These are phyloP conservation scores for Pangasius sanitwongsei DNA, from an alignment of 2,797 vertebrate species.

Conservation along the genomic window DNA sequence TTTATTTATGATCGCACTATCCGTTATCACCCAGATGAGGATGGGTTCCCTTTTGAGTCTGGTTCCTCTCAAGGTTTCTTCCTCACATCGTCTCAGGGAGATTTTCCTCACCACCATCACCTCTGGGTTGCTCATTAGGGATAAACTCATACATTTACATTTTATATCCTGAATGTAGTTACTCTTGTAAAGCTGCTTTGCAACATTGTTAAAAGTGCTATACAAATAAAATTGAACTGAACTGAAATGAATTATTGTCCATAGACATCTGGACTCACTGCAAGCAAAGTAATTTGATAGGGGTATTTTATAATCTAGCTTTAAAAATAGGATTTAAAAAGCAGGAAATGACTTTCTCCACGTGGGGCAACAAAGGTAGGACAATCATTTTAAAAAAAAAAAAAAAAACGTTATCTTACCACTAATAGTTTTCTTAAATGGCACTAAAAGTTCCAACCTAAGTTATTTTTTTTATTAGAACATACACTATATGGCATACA, in stretches of 20 bases:
- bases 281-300: neutral
- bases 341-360: neutral
- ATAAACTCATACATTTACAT: too few relatives aligned
- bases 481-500: neutral
- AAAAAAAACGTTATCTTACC: neutral
- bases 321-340: constrained; percentile 6
- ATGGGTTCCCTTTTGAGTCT: too few relatives aligned
- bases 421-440: neutral
- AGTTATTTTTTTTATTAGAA: neutral
- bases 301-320: constrained; percentile 23
- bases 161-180: too few relatives aligned
- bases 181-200: too few relatives aligned
- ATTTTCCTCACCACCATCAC: too few relatives aligned
- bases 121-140: too few relatives aligned
- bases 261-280: neutral
- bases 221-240: too few relatives aligned
- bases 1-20: too few relatives aligned
- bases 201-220: too few relatives aligned
- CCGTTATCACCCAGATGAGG: too few relatives aligned
- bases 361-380: neutral
- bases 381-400: neutral
- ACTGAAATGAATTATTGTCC: neutral
- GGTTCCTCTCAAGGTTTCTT: too few relatives aligned
- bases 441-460: neutral
- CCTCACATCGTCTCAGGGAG: too few relatives aligned